These are phyloP conservation scores for Oreamnos americanus DNA, from an alignment of 2,113 vertebrate species.

Conservation along the genomic window DNA sequence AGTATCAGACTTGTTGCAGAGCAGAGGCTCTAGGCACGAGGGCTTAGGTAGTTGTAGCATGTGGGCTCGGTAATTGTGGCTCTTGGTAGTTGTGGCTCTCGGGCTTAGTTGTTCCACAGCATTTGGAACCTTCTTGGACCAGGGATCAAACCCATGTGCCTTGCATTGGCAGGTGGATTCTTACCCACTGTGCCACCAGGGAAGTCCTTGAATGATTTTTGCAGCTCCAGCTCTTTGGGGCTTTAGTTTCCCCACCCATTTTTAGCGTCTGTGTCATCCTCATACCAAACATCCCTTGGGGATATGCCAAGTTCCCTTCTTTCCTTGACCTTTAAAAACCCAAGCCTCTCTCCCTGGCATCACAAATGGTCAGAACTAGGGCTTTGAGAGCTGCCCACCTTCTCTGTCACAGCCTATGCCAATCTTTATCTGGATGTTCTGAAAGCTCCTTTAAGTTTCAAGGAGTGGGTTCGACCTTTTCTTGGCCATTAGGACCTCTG, in stretches of 20 bases:
- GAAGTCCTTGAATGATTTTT: neutral
- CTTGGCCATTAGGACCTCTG: conserved; percentile 15
- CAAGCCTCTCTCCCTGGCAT: neutral
- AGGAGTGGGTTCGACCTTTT: neutral
- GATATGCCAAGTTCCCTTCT: neutral
- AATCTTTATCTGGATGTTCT: neutral
- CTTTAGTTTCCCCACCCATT: neutral
- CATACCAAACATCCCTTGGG: neutral
- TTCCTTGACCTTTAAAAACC: neutral
- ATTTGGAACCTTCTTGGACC: neutral
- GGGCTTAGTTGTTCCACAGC: neutral
- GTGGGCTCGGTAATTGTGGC: neutral
- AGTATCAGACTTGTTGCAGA: neutral
- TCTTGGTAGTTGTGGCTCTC: neutral
- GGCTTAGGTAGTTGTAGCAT: neutral
- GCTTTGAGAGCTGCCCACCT: neutral
- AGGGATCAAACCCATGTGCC: neutral
- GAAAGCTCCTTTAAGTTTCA: neutral
- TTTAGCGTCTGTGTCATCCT: neutral
- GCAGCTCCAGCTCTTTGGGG: neutral
- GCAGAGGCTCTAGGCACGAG: neutral
- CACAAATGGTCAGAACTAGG: neutral
- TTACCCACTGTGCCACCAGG: neutral
- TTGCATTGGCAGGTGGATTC: neutral
- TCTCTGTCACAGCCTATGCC: neutral